Percentiles rank a stretch among this genome's conserved stretches.
phyloP scores from a whole-genome alignment of 2,113 vertebrate species.

The Clupea harengus region DNA sequence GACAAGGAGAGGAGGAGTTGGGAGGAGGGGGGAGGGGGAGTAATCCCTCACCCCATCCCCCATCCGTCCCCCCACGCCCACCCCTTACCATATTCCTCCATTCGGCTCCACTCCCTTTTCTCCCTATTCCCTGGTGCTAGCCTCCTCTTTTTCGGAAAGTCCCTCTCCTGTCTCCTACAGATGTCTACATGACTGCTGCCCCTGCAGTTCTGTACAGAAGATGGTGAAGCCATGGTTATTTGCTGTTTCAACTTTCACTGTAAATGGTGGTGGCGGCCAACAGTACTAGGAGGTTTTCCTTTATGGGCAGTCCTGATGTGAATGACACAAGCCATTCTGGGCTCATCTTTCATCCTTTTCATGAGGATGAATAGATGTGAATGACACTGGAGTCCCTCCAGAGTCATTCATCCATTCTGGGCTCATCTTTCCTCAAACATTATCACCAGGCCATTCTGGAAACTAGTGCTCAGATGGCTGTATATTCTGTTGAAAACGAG shows the following conservation, averaged over 20 bases:
- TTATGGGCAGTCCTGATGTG: neutral
- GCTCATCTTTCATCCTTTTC: neutral
- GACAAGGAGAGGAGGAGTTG: constrained; percentile 41
- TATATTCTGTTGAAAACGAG: neutral
- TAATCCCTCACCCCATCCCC: neutral
- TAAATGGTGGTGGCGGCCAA: neutral
- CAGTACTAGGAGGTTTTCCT: neutral
- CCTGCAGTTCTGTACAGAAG: neutral
- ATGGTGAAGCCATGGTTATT: neutral
- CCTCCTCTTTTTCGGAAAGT: neutral
- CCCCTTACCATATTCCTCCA: neutral
- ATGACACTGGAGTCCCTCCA: neutral
- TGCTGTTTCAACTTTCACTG: neutral
- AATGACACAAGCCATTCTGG: neutral
- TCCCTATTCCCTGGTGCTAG: neutral
- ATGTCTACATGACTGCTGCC: constrained; percentile 8
- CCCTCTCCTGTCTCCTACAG: constrained; percentile 7
- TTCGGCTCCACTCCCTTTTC: constrained; percentile 18
- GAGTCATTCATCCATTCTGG: neutral
- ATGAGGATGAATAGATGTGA: neutral
- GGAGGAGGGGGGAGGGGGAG: neutral
- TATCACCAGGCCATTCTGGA: neutral
- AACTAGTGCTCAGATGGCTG: neutral
- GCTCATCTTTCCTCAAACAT: constrained; percentile 15
- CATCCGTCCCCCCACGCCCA: neutral